Evolutionary conservation across 2,113 vertebrate species (phyloP).

Genomic region (Siphamia tubifer): DNA sequence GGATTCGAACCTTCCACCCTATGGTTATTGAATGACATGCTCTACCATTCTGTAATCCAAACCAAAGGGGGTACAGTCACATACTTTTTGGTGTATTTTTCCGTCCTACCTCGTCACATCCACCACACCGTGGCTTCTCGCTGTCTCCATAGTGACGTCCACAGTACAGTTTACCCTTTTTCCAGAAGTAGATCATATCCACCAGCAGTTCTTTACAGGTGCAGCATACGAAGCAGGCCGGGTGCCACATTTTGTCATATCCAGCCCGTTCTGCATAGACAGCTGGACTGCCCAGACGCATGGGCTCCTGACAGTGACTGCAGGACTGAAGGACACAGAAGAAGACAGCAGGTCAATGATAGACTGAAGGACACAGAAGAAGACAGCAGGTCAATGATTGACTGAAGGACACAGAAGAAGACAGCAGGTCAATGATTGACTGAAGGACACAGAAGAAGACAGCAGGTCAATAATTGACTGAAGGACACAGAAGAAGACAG

Average conservation of each 20-base stretch:
- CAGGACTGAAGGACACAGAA: slow-evolving; percentile 79
- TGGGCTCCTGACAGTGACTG: slow-evolving; percentile 84
- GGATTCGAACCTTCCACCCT: too few species aligned
- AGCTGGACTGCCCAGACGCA: slow-evolving; percentile 91
- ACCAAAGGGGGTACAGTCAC: too few species aligned
- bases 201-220: slow-evolving; percentile 91
- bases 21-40: too few species aligned
- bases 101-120: slow-evolving; percentile 92
- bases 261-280: slow-evolving; percentile 94
- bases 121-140: slow-evolving; percentile 94
- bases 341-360: too few species aligned
- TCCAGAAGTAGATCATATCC: slow-evolving; percentile 99
- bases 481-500: too few species aligned
- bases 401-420: too few species aligned
- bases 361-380: too few species aligned
- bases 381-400: too few species aligned
- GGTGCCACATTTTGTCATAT: slow-evolving; percentile 95
- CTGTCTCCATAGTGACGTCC: slow-evolving; percentile 99
- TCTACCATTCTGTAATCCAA: too few species aligned
- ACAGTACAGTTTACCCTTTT: slow-evolving; percentile 92
- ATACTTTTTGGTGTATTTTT: background rate
- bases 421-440: too few species aligned
- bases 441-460: too few species aligned
- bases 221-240: slow-evolving; percentile 91
- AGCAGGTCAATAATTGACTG: too few species aligned